A percentile compares a stretch with the other conserved stretches of the same genome.
Evolutionary conservation across 2,113 vertebrate genomes (phyloP).

Genomic region (Ictalurus furcatus): DNA sequence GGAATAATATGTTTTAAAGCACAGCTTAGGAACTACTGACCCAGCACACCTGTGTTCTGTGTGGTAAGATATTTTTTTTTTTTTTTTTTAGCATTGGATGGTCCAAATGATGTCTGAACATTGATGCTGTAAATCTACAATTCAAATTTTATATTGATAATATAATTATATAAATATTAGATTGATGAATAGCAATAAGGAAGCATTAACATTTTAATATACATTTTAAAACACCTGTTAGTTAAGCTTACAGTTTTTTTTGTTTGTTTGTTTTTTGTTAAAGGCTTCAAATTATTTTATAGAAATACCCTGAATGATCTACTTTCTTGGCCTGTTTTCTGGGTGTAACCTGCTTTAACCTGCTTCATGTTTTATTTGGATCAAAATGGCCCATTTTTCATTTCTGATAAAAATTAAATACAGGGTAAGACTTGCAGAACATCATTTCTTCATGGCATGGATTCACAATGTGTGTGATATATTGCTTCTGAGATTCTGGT

Average conservation of each 20-base stretch:
- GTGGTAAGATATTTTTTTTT: neutral
- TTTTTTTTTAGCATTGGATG: neutral
- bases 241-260: too few relatives aligned
- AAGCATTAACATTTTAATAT: neutral
- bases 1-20: constrained; percentile 31
- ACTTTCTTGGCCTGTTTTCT: constrained; percentile 2
- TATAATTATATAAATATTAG: neutral
- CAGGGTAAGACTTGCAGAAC: neutral
- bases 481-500: neutral
- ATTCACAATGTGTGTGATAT: neutral
- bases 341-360: constrained; percentile 33
- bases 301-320: neutral
- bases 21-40: constrained; percentile 7
- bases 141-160: neutral
- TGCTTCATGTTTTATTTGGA: neutral
- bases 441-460: neutral
- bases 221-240: neutral
- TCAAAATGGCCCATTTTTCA: constrained; percentile 9
- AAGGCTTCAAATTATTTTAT: neutral
- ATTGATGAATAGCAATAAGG: neutral
- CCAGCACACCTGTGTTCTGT: constrained; percentile 20
- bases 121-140: neutral
- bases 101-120: neutral
- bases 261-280: neutral
- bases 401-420: constrained; percentile 3